phyloP scores from a whole-genome alignment of 2,797 vertebrate genomes.

The Pseudopleuronectes americanus region DNA sequence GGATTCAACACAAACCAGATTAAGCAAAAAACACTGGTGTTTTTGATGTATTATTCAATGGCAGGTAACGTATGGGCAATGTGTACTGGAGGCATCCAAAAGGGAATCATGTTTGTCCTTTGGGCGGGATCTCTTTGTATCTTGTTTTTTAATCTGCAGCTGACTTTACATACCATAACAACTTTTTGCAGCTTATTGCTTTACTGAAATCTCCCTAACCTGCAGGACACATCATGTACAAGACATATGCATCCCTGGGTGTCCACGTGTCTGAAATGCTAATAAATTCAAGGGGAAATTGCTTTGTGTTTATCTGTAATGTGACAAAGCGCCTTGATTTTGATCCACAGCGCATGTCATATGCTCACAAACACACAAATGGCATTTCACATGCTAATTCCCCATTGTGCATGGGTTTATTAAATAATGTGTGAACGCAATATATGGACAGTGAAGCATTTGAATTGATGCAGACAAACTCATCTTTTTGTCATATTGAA shows the following conservation, averaged over 20 bases:
- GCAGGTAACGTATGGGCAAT: conserved; percentile 56
- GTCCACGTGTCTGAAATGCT: conserved; percentile 67
- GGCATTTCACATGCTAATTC: conserved; percentile 78
- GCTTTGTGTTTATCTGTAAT: conserved; percentile 77
- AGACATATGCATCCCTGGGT: not conserved
- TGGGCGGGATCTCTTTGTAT: conserved; percentile 17
- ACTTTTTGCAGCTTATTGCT: conserved; percentile 55
- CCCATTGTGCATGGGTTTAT: conserved; percentile 65
- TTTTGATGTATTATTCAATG: conserved; percentile 68
- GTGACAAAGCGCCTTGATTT: conserved; percentile 71
- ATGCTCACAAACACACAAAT: conserved; percentile 67
- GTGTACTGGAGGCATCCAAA: conserved; percentile 51
- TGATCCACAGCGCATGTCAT: conserved; percentile 63
- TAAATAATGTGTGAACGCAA: conserved; percentile 63
- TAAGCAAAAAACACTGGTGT: conserved; percentile 26
- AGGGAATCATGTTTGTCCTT: conserved; percentile 59
- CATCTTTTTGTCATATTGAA: conserved; percentile 49
- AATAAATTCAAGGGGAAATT: conserved; percentile 77
- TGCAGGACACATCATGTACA: conserved; percentile 29
- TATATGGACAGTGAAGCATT: conserved; percentile 64
- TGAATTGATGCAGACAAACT: conserved; percentile 40
- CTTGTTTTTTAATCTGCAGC: conserved; percentile 53
- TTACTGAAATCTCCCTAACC: conserved; percentile 60
- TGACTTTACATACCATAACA: conserved; percentile 63
- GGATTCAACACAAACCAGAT: conserved; percentile 58